phyloP scores from a whole-genome alignment of 2,797 vertebrate genomes.

The Peromyscus aztecus region DNA sequence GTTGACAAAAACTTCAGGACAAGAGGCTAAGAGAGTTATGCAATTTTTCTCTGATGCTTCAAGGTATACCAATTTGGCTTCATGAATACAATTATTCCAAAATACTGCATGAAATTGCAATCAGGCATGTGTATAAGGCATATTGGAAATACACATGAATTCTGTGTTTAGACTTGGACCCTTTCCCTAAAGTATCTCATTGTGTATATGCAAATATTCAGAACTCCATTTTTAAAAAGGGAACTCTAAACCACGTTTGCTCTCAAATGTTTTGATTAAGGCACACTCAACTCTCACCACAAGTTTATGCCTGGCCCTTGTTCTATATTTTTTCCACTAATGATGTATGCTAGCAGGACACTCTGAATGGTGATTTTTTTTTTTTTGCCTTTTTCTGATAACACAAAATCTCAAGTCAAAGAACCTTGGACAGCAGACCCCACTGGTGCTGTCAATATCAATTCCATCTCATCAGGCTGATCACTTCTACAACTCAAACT shows the following conservation, averaged over 20 bases:
- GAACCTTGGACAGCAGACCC: background rate
- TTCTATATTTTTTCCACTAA: background rate
- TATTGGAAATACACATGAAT: background rate
- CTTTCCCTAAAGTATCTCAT: background rate
- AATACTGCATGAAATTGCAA: background rate
- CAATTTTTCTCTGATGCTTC: background rate
- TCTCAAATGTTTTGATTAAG: background rate
- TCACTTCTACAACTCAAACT: background rate
- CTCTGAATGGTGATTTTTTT: background rate
- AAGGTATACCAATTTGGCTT: background rate
- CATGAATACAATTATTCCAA: background rate
- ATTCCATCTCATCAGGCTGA: background rate
- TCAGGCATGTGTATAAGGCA: background rate
- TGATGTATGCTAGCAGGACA: background rate
- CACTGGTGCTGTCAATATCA: background rate
- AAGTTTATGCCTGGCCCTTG: background rate
- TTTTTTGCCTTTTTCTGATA: background rate
- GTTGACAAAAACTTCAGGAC: background rate
- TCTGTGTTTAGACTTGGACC: background rate
- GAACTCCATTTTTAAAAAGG: background rate
- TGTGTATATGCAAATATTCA: background rate
- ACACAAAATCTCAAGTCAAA: background rate
- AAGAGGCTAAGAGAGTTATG: background rate
- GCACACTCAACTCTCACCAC: background rate
- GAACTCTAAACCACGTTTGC: background rate